Percentiles rank a stretch among this genome's conserved stretches.
Evolutionary conservation across 2,797 vertebrate species (phyloP).

Genomic region (Gallirallus australis): DNA sequence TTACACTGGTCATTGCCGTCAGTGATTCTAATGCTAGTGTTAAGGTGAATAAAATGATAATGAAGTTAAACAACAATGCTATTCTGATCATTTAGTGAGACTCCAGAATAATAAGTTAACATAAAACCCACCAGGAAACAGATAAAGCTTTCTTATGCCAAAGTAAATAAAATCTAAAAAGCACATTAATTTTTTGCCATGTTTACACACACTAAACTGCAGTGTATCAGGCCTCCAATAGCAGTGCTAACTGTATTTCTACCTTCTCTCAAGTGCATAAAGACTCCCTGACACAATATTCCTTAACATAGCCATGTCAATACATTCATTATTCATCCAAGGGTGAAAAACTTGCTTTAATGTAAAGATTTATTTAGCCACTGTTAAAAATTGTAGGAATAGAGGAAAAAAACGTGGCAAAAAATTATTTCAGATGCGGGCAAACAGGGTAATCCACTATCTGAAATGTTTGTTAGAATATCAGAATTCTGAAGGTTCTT

Average conservation of each 20-base stretch:
- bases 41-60: background rate
- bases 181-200: background rate
- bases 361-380: background rate
- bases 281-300: background rate
- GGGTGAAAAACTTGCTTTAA: constrained; percentile 21
- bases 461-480: background rate
- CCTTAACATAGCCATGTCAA: background rate
- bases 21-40: background rate
- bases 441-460: background rate
- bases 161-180: background rate
- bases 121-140: background rate
- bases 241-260: background rate
- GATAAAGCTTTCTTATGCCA: background rate
- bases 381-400: background rate
- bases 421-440: background rate
- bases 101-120: background rate
- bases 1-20: background rate
- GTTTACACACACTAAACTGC: background rate
- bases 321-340: background rate
- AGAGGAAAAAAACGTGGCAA: background rate
- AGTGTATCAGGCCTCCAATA: background rate
- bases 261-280: background rate
- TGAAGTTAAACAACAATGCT: background rate
- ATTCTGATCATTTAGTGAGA: background rate
- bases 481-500: background rate